Conservation (phyloP, 2,113 vertebrate genomes). For the Syrmaticus mikado region DNA sequence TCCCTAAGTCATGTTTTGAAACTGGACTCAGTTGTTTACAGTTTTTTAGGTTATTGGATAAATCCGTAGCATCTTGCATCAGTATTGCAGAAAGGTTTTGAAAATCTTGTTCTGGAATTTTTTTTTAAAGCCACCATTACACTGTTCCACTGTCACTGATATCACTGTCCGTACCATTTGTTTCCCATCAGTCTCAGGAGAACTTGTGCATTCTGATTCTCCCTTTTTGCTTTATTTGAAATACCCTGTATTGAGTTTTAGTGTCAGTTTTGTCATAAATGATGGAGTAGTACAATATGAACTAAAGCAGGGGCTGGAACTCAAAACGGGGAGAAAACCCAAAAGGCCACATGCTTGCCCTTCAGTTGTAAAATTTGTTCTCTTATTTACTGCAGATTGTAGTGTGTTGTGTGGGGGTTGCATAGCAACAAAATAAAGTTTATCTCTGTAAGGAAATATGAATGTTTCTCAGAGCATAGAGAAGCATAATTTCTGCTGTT, state of each 20-base stretch:
- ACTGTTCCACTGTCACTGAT: background rate
- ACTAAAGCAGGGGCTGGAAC: constrained; percentile 71
- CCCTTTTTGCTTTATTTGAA: background rate
- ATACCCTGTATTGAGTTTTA: constrained; percentile 35
- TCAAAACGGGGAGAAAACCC: constrained; percentile 52
- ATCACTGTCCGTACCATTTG: constrained; percentile 5
- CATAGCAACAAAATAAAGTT: constrained; percentile 79
- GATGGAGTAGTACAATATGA: constrained; percentile 58
- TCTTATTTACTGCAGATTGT: constrained; percentile 70
- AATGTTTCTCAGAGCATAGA: constrained; percentile 67
- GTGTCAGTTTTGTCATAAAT: constrained; percentile 50
- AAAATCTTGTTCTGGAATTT: background rate
- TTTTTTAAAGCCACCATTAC: background rate
- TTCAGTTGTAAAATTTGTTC: constrained; percentile 72
- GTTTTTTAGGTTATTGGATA: background rate
- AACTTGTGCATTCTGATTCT: background rate
- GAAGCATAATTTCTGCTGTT: constrained; percentile 68
- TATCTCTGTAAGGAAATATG: constrained; percentile 69
- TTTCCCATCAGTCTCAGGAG: constrained; percentile 27
- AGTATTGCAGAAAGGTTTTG: background rate
- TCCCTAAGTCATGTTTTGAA: background rate
- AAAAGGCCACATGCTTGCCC: constrained; percentile 53
- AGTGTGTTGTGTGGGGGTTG: constrained; percentile 68
- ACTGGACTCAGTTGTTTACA: background rate
- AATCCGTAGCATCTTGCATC: background rate